Evolutionary conservation across 92 coral and sea anemone genomes (phyloP).

Genomic region (Paramuricea clavata): DNA sequence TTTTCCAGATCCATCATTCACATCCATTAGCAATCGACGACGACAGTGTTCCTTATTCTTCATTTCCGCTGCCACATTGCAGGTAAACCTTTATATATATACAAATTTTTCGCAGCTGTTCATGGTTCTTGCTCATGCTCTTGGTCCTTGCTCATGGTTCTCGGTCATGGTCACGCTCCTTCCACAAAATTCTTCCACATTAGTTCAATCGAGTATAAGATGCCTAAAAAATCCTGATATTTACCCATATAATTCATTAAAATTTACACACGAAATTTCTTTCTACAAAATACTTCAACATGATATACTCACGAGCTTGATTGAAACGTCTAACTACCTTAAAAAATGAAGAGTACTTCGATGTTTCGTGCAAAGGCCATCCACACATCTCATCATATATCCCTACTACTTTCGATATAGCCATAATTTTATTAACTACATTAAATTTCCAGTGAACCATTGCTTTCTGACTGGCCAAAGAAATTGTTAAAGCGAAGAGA

Average conservation of each 20-base stretch:
- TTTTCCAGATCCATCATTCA: constrained; percentile 79
- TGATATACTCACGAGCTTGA: neutral
- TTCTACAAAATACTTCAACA: no score
- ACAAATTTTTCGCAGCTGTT: neutral
- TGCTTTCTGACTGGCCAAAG: constrained; percentile 95
- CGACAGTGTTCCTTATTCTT: constrained; percentile 87
- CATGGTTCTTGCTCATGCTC: no score
- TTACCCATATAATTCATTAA: no score
- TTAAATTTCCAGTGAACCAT: constrained; percentile 70
- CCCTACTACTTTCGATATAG: neutral
- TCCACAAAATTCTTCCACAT: no score
- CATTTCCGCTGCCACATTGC: constrained; percentile 90
- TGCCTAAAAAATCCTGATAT: no score
- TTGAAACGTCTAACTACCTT: neutral
- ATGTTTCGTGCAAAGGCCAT: neutral
- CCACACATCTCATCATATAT: neutral
- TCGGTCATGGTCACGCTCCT: no score
- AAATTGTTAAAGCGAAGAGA: constrained; percentile 76
- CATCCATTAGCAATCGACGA: constrained; percentile 92
- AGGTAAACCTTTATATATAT: constrained; percentile 70
- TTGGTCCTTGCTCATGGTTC: no score
- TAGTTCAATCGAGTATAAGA: no score
- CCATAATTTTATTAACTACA: neutral
- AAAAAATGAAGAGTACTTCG: neutral
- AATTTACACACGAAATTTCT: no score